A percentile compares a stretch with the other conserved stretches of the same genome.
phyloP scores from a whole-genome alignment of 2,797 vertebrate species.

The Siniperca scherzeri region DNA sequence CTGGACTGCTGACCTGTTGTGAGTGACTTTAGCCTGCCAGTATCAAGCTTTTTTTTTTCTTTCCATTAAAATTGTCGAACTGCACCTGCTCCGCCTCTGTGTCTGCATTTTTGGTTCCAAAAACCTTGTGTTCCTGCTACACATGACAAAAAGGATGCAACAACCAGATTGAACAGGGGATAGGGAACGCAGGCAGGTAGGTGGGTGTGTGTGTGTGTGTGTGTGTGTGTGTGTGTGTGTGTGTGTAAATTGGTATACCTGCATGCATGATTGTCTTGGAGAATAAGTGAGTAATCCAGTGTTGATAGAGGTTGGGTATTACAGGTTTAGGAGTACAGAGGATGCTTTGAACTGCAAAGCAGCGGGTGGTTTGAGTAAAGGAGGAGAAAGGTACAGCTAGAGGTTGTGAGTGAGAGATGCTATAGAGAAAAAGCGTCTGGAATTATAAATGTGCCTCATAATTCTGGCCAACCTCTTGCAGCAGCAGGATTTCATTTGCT shows the following conservation, averaged over 20 bases:
- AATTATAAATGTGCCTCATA: constrained; percentile 75
- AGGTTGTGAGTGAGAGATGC: constrained; percentile 45
- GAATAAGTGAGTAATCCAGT: constrained; percentile 35
- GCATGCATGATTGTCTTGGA: constrained; percentile 20
- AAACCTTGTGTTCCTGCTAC: too few relatives aligned
- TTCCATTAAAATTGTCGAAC: too few relatives aligned
- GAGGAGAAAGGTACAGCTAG: constrained; percentile 36
- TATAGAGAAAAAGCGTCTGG: constrained; percentile 42
- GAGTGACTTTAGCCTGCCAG: too few relatives aligned
- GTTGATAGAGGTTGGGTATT: constrained; percentile 58
- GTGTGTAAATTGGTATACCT: not conserved
- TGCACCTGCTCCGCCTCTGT: too few relatives aligned
- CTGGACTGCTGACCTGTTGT: too few relatives aligned
- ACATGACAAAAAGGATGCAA: constrained; percentile 33
- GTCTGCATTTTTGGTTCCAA: too few relatives aligned
- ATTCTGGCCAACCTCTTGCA: constrained; percentile 47
- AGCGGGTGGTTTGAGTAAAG: constrained; percentile 22
- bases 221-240: not conserved
- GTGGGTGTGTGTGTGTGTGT: not conserved
- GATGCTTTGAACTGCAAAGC: constrained; percentile 67
- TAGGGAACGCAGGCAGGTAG: not conserved
- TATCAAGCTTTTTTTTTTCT: too few relatives aligned
- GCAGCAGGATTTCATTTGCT: constrained; percentile 56
- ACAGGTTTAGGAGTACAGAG: constrained; percentile 58
- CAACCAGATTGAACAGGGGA: constrained; percentile 48